Percentiles rank a stretch among this genome's conserved stretches.
phyloP scores from a whole-genome alignment of 2,113 vertebrate species.

The Mesoclemmys tuberculata region DNA sequence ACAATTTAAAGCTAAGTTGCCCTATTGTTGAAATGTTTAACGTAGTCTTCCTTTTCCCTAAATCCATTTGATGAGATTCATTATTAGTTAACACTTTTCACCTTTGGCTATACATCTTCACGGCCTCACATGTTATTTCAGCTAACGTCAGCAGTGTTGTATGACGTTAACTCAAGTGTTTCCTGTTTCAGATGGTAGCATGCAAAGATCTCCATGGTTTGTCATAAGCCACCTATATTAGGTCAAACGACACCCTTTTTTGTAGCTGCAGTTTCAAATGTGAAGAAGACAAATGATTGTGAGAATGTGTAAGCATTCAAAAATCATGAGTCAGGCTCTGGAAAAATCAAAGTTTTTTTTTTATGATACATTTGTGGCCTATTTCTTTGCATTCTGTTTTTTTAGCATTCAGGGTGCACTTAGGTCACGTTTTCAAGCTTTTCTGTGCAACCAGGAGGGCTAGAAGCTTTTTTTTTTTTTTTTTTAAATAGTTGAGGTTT shows the following conservation, averaged over 20 bases:
- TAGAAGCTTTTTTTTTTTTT: not conserved
- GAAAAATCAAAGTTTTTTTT: rapidly evolving
- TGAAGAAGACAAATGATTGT: not conserved
- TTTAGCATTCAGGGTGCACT: not conserved
- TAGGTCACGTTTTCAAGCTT: not conserved
- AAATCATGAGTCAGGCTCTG: not conserved
- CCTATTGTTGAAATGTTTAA: not conserved
- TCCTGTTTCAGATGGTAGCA: not conserved
- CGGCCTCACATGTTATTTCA: not conserved
- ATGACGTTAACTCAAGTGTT: not conserved
- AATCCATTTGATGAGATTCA: not conserved
- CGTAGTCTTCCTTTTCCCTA: not conserved
- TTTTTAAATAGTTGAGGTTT: not conserved
- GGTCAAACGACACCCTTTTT: not conserved
- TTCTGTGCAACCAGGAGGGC: rapidly evolving
- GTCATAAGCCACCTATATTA: not conserved
- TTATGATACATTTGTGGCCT: not conserved
- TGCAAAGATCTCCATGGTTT: not conserved
- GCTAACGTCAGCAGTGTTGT: not conserved
- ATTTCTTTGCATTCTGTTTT: not conserved
- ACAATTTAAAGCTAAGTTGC: not conserved
- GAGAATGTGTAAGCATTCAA: not conserved
- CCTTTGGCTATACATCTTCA: not conserved
- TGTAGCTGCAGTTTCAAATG: not conserved
- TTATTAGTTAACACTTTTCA: not conserved